Conservation (phyloP, 92 coral and sea anemone species). For the Actinernus sp. region DNA sequence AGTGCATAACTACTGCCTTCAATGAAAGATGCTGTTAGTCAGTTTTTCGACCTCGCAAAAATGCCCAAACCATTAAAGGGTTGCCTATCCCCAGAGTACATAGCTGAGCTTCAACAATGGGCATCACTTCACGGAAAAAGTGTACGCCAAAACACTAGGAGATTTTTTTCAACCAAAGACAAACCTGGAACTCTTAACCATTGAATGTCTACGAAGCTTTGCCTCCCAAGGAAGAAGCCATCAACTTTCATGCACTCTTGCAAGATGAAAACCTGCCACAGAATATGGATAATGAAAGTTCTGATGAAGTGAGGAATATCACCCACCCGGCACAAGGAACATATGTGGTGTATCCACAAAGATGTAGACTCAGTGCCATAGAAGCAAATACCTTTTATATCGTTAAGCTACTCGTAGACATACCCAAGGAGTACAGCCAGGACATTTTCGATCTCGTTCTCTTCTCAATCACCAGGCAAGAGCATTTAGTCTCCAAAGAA, state of each 20-base stretch:
- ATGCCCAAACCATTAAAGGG: no score
- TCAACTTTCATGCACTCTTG: slow-evolving; percentile 30
- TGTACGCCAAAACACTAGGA: slow-evolving; percentile 55
- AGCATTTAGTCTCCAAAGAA: no score
- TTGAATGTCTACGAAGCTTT: slow-evolving; percentile 42
- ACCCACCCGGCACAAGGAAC: slow-evolving; percentile 26
- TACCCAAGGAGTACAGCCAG: no score
- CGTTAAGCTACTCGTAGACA: no score
- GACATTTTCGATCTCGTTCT: no score
- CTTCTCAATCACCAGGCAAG: no score
- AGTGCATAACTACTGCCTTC: no score
- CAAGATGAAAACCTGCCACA: slow-evolving; percentile 16
- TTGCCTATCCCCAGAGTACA: no score
- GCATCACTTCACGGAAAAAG: slow-evolving; percentile 42
- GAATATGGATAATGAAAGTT: slow-evolving; percentile 14
- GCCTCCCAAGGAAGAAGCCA: slow-evolving; percentile 38
- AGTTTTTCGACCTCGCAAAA: no score
- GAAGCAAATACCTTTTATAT: no score
- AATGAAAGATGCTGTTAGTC: no score
- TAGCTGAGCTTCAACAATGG: slow-evolving; percentile 51
- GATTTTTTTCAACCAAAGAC: slow-evolving; percentile 46
- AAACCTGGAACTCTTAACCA: slow-evolving; percentile 32
- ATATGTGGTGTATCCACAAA: slow-evolving; percentile 31
- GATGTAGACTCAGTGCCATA: no score
- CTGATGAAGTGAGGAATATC: slow-evolving; percentile 6